phyloP scores from a whole-genome alignment of 53 echinoderm and acorn worm genomes.

The Zoroaster sp. region DNA sequence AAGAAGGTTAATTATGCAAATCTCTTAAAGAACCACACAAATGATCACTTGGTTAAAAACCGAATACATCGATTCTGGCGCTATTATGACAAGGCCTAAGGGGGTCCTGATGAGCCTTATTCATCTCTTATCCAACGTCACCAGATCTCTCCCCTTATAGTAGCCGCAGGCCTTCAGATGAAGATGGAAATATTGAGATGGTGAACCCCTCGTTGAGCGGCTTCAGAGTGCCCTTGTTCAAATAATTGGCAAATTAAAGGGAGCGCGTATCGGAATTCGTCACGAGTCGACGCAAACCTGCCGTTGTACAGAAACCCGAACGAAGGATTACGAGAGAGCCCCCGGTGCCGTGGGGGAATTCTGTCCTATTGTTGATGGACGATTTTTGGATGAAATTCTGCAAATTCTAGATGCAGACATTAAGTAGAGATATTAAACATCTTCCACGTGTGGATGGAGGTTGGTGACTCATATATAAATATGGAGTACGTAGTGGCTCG shows the following conservation, averaged over 20 bases:
- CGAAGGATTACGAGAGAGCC: background rate
- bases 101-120: background rate
- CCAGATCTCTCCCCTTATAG: background rate
- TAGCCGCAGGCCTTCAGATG: background rate
- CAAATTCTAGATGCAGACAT: background rate
- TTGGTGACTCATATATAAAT: background rate
- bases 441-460: background rate
- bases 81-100: background rate
- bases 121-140: conserved; percentile 9
- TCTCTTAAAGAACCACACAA: background rate
- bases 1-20: conserved; percentile 46
- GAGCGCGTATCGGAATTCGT: background rate
- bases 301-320: no score
- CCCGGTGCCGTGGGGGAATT: background rate
- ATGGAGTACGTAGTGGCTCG: no score
- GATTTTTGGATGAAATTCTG: background rate
- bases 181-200: conserved; percentile 13
- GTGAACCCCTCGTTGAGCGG: background rate
- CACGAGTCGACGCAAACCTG: no score
- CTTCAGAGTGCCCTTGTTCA: background rate
- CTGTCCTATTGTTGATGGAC: background rate
- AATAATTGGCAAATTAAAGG: conserved; percentile 31
- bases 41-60: background rate
- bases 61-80: background rate
- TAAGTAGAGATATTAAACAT: background rate